Evolutionary conservation across 2,888 invertebrate genomes (phyloP).

Genomic region (Spicauda simplicius): DNA sequence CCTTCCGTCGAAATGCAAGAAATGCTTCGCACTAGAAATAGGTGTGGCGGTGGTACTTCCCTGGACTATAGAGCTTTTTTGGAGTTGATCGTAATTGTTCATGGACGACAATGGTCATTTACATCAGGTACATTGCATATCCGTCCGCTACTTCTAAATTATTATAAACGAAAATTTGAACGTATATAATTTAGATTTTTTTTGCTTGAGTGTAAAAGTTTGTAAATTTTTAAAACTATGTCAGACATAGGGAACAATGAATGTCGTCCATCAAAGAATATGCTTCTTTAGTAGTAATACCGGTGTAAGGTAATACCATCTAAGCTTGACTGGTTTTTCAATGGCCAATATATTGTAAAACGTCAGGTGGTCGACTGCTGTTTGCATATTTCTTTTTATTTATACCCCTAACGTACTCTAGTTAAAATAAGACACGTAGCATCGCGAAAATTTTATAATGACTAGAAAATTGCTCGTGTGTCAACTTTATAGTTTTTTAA

Average conservation of each 20-base stretch:
- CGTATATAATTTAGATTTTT: no score
- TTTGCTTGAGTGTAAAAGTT: no score
- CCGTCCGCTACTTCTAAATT: no score
- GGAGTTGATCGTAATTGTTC: no score
- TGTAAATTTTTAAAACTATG: no score
- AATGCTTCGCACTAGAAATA: no score
- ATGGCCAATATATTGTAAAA: slow-evolving; percentile 57
- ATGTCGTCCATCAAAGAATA: no score
- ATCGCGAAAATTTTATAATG: slow-evolving; percentile 50
- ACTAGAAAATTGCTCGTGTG: slow-evolving; percentile 44
- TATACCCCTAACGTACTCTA: slow-evolving; percentile 51
- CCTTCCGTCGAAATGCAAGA: no score
- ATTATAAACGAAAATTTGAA: no score
- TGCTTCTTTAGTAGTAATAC: slow-evolving; percentile 50
- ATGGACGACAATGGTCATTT: not conserved
- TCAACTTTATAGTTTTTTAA: slow-evolving; percentile 29
- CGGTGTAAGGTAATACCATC: slow-evolving; percentile 69
- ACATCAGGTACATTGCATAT: not conserved
- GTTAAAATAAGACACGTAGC: slow-evolving; percentile 45
- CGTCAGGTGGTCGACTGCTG: slow-evolving; percentile 63
- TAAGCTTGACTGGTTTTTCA: slow-evolving; percentile 61
- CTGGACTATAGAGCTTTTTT: no score
- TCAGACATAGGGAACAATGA: no score
- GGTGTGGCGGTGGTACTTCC: no score
- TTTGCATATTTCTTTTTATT: slow-evolving; percentile 60